Percentiles rank a stretch among this genome's conserved stretches.
Conservation (phyloP, 2,888 invertebrate species). For the Lepidochitona cinerea region DNA sequence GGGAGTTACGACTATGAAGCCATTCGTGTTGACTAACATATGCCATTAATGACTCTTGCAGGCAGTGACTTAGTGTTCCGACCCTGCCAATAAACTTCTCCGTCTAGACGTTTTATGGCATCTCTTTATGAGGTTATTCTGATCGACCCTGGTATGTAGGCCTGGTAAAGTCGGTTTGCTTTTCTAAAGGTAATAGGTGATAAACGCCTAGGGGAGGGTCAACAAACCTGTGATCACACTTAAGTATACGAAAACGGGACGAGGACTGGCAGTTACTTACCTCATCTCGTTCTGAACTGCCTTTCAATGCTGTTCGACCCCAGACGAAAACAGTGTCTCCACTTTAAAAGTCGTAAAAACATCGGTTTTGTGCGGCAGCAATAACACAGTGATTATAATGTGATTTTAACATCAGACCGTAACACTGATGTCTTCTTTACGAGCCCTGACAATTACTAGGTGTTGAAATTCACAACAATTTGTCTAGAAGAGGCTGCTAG, state of each 20-base stretch:
- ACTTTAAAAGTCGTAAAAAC: too few relatives aligned
- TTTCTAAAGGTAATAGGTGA: not conserved
- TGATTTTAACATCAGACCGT: too few relatives aligned
- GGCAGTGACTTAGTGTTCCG: not conserved
- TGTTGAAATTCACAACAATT: too few relatives aligned
- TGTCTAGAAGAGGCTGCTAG: too few relatives aligned
- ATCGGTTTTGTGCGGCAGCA: too few relatives aligned
- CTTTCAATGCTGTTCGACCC: too few relatives aligned
- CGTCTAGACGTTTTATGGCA: conserved; percentile 2
- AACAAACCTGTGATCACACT: not conserved
- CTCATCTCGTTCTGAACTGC: too few relatives aligned
- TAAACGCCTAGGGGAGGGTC: not conserved
- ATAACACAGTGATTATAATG: too few relatives aligned
- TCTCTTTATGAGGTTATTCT: not conserved
- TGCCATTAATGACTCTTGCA: not conserved
- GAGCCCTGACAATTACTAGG: too few relatives aligned
- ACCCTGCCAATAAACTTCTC: not conserved
- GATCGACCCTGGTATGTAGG: not conserved
- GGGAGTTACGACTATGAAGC: not conserved
- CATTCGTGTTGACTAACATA: not conserved
- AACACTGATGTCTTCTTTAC: too few relatives aligned
- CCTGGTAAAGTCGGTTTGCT: not conserved
- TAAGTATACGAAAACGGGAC: not conserved
- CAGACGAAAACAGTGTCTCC: too few relatives aligned
- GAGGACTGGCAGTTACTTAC: too few relatives aligned